Conservation (phyloP, 64 coral and sea anemone species). For the Stichodactyla helianthus region DNA sequence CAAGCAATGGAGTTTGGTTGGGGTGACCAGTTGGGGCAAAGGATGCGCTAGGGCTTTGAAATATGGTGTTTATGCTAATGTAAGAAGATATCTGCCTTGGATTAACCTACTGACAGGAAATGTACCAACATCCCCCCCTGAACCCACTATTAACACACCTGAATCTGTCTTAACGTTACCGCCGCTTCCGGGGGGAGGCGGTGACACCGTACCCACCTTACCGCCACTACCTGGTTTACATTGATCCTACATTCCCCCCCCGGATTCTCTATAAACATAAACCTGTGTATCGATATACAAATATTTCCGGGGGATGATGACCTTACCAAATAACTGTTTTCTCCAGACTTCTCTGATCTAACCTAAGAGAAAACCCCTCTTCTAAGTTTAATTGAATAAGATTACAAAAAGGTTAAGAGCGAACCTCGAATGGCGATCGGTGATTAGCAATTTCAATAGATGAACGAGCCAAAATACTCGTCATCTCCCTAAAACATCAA, state of each 20-base stretch:
- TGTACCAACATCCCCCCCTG: constrained; percentile 34
- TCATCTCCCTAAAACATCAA: too few relatives aligned
- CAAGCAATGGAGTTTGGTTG: constrained; percentile 56
- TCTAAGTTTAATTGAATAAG: too few relatives aligned
- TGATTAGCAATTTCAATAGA: too few relatives aligned
- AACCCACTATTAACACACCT: neutral
- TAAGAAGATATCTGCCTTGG: constrained; percentile 58
- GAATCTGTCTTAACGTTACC: neutral
- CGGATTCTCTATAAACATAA: neutral
- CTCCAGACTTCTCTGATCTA: too few relatives aligned
- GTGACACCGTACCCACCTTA: neutral
- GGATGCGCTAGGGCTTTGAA: constrained; percentile 71
- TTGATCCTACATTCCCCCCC: neutral
- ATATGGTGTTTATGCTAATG: constrained; percentile 66
- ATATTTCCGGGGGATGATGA: too few relatives aligned
- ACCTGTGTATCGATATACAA: too few relatives aligned
- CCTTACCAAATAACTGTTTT: too few relatives aligned
- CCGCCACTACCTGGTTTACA: constrained; percentile 8
- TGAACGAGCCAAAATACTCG: too few relatives aligned
- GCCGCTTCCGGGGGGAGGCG: neutral
- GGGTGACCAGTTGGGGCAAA: constrained; percentile 68
- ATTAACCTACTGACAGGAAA: constrained; percentile 49
- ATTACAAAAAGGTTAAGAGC: too few relatives aligned
- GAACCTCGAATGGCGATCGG: too few relatives aligned
- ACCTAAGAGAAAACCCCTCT: too few relatives aligned